phyloP scores from a whole-genome alignment of 1,140 invertebrate genomes.

The Zaprionus taronus region DNA sequence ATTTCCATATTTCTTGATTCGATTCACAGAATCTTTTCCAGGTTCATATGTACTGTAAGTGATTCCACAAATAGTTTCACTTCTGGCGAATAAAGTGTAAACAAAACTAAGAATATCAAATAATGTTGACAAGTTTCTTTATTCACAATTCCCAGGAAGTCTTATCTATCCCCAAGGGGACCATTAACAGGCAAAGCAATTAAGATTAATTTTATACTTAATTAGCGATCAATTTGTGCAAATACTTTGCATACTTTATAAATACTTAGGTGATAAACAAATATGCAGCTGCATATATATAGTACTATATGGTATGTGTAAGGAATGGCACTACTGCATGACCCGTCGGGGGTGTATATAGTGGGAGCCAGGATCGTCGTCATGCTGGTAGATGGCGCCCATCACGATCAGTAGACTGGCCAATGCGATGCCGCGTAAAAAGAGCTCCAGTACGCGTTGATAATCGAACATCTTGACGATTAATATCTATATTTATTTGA shows the following conservation, averaged over 20 bases:
- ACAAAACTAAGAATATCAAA: neutral
- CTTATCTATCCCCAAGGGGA: neutral
- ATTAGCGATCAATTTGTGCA: neutral
- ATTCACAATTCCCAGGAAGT: neutral
- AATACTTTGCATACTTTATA: neutral
- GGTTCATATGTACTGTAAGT: too few species aligned
- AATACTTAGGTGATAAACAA: neutral
- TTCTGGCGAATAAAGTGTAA: neutral
- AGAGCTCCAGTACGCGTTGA: constrained; percentile 13
- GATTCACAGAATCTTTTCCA: neutral
- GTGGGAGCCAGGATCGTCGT: constrained; percentile 55
- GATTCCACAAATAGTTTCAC: too few species aligned
- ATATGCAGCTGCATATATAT: neutral
- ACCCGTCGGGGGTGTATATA: constrained; percentile 60
- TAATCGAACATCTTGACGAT: constrained; percentile 28
- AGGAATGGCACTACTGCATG: constrained; percentile 40
- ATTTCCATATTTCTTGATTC: neutral
- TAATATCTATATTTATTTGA: constrained; percentile 6
- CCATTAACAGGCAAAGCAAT: neutral
- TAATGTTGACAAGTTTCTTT: neutral
- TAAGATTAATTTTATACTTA: neutral
- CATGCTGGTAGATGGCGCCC: constrained; percentile 52
- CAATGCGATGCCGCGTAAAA: constrained; percentile 30
- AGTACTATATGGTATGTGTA: neutral
- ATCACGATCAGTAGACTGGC: constrained; percentile 58